These are phyloP conservation scores for Porites evermanni DNA, from an alignment of 92 coral and sea anemone species.

Conservation along the genomic window DNA sequence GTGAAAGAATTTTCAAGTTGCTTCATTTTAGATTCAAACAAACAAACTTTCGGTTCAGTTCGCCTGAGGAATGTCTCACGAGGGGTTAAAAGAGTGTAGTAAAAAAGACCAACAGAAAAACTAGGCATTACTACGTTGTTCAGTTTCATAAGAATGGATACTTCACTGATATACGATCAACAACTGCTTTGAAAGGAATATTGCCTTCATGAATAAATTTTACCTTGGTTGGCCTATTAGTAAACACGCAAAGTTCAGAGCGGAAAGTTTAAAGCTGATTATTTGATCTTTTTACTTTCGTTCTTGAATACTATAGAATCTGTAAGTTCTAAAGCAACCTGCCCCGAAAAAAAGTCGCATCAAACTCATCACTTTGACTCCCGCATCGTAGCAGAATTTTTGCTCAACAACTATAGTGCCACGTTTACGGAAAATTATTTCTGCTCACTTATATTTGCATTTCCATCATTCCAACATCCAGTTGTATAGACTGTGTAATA, in stretches of 20 bases:
- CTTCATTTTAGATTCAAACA: not conserved
- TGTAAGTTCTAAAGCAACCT: not conserved
- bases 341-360: not conserved
- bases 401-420: too few relatives aligned
- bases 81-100: not conserved
- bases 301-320: not conserved
- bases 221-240: not conserved
- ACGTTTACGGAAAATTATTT: too few relatives aligned
- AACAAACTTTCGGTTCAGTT: not conserved
- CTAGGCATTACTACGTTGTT: too few relatives aligned
- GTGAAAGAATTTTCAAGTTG: not conserved
- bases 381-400: too few relatives aligned
- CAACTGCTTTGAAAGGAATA: not conserved
- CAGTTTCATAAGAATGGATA: not conserved
- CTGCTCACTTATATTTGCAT: too few relatives aligned
- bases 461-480: too few relatives aligned
- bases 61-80: not conserved
- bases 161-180: not conserved
- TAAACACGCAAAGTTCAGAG: not conserved
- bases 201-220: not conserved
- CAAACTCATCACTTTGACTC: too few relatives aligned
- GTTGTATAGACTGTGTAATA: too few relatives aligned
- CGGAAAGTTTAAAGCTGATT: slow-evolving; percentile 7
- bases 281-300: not conserved
- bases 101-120: not conserved